These are phyloP conservation scores for Gonatopus flavifemur DNA, from an alignment of 1,140 invertebrate genomes.

Conservation along the genomic window DNA sequence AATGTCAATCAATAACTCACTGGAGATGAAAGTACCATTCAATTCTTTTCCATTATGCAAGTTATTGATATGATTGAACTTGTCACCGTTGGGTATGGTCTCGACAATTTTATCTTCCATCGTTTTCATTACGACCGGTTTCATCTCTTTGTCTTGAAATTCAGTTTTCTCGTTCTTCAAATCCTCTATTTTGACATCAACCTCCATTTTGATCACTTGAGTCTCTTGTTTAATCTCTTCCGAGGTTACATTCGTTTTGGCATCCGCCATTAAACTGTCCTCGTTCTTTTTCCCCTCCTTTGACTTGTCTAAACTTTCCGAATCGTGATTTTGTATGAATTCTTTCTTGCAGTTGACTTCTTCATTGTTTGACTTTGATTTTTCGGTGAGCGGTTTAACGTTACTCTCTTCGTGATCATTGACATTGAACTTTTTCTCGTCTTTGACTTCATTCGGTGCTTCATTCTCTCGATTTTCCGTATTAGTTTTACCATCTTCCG, in stretches of 20 bases:
- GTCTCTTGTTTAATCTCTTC: constrained; percentile 57
- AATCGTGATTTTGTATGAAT: constrained; percentile 35
- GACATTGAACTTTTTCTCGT: constrained; percentile 56
- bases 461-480: constrained; percentile 57
- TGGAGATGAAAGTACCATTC: constrained; percentile 51
- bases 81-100: constrained; percentile 50
- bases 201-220: constrained; percentile 37
- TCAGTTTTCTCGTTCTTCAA: constrained; percentile 39
- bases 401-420: constrained; percentile 52
- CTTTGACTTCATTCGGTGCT: constrained; percentile 55
- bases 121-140: constrained; percentile 30
- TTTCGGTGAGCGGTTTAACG: constrained; percentile 41
- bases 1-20: constrained; percentile 27
- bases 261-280: constrained; percentile 47
- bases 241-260: constrained; percentile 47
- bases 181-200: constrained; percentile 41
- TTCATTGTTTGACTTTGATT: constrained; percentile 35
- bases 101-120: constrained; percentile 49
- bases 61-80: constrained; percentile 53
- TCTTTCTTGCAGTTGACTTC: constrained; percentile 40
- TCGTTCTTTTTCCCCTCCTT: constrained; percentile 44
- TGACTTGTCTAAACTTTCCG: constrained; percentile 29
- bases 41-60: constrained; percentile 54
- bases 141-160: constrained; percentile 32
- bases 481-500: constrained; percentile 50